Evolutionary conservation across 2,113 vertebrate genomes (phyloP).

Genomic region (Axis porcinus): DNA sequence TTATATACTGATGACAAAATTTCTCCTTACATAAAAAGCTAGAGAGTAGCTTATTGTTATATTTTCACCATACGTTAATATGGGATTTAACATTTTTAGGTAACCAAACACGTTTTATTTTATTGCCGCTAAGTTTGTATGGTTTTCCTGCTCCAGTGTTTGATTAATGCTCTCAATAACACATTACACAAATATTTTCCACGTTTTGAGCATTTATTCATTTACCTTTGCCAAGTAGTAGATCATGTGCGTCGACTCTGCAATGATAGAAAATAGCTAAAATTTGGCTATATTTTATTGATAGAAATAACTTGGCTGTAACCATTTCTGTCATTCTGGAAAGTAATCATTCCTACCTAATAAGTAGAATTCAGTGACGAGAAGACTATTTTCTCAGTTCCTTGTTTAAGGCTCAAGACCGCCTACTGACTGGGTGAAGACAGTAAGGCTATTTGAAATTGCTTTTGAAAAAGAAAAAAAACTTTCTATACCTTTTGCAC

Average conservation of each 20-base stretch:
- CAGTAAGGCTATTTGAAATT: not conserved
- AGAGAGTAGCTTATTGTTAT: not conserved
- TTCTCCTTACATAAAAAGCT: not conserved
- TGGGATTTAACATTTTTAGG: not conserved
- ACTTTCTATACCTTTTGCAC: not conserved
- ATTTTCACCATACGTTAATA: not conserved
- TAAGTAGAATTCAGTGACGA: not conserved
- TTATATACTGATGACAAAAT: not conserved
- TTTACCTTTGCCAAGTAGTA: not conserved
- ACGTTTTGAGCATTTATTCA: not conserved
- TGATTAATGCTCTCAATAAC: not conserved
- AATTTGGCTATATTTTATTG: not conserved
- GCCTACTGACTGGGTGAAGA: not conserved
- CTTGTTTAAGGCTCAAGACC: not conserved
- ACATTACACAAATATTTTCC: not conserved
- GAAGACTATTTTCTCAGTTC: not conserved
- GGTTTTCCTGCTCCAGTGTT: not conserved
- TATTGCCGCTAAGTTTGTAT: not conserved
- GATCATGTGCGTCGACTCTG: not conserved
- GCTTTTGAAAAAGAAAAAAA: not conserved
- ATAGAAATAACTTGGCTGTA: not conserved
- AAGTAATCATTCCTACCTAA: not conserved
- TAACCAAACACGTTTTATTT: not conserved
- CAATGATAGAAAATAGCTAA: not conserved
- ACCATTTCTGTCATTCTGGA: not conserved